Conservation (phyloP, 37 sponge, comb jelly and placozoan genomes). For the Aphrocallistes beatrix region DNA sequence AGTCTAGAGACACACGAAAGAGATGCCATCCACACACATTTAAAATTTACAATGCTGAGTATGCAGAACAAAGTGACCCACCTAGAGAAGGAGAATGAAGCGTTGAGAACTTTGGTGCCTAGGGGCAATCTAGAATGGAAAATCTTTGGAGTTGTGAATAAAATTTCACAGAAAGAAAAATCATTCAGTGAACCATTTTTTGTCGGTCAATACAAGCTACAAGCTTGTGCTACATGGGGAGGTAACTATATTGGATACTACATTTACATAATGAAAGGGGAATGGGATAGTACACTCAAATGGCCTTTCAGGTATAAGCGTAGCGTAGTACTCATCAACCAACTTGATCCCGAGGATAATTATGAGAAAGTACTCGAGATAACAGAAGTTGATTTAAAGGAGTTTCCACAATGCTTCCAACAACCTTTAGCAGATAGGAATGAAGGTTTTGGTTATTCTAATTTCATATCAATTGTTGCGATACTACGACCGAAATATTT, state of each 20-base stretch:
- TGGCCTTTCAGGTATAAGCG: background rate
- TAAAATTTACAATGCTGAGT: background rate
- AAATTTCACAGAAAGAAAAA: background rate
- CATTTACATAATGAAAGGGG: background rate
- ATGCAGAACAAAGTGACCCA: background rate
- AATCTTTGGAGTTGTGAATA: background rate
- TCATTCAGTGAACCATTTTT: background rate
- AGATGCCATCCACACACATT: background rate
- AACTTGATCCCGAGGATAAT: background rate
- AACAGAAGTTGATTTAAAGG: no score
- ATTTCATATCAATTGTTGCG: no score
- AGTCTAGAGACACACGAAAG: background rate
- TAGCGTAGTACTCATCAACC: background rate
- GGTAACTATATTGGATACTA: background rate
- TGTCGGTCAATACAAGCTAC: background rate
- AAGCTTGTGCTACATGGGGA: background rate
- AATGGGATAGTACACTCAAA: background rate
- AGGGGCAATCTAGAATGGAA: background rate
- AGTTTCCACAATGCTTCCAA: no score
- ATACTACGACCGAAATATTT: no score
- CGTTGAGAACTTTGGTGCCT: background rate
- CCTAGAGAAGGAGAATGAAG: background rate
- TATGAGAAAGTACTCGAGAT: no score
- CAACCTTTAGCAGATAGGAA: no score
- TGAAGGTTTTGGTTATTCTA: no score